Conservation (phyloP, 1,140 invertebrate species). For the Hermatobates lingyangjiaoensis region DNA sequence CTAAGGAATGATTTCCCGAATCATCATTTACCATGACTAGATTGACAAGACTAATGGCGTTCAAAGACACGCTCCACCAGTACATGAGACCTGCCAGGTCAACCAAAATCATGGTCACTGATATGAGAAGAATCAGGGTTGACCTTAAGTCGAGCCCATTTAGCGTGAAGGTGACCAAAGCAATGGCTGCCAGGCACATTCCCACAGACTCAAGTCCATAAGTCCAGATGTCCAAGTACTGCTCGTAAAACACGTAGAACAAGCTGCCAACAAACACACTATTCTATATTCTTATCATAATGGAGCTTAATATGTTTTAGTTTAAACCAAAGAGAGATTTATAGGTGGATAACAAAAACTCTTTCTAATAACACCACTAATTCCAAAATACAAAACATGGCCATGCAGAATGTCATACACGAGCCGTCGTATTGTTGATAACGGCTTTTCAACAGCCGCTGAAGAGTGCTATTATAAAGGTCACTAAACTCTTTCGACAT, state of each 20-base stretch:
- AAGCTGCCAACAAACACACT: slow-evolving; percentile 45
- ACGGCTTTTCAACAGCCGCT: no score
- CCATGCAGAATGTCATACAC: no score
- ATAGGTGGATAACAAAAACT: no score
- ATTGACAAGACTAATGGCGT: slow-evolving; percentile 94
- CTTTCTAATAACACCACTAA: no score
- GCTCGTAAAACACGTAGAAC: slow-evolving; percentile 98
- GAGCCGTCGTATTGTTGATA: no score
- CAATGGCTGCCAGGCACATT: slow-evolving; percentile 76
- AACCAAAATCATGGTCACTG: slow-evolving; percentile 81
- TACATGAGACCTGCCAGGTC: slow-evolving; percentile 92
- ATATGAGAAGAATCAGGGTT: slow-evolving; percentile 71
- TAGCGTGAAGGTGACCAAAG: slow-evolving; percentile 81
- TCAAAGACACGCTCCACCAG: slow-evolving; percentile 86
- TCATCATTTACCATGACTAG: slow-evolving; percentile 70
- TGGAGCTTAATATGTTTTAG: no score
- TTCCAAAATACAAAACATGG: no score
- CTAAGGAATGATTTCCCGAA: neutral
- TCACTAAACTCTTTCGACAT: no score
- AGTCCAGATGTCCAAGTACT: slow-evolving; percentile 90
- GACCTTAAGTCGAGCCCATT: slow-evolving; percentile 85
- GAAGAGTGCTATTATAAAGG: no score
- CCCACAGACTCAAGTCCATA: slow-evolving; percentile 72
- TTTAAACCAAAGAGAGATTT: no score
- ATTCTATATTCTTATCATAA: no score